These are phyloP conservation scores for Phocides pigmalion DNA, from an alignment of 1,140 invertebrate genomes.

Conservation along the genomic window DNA sequence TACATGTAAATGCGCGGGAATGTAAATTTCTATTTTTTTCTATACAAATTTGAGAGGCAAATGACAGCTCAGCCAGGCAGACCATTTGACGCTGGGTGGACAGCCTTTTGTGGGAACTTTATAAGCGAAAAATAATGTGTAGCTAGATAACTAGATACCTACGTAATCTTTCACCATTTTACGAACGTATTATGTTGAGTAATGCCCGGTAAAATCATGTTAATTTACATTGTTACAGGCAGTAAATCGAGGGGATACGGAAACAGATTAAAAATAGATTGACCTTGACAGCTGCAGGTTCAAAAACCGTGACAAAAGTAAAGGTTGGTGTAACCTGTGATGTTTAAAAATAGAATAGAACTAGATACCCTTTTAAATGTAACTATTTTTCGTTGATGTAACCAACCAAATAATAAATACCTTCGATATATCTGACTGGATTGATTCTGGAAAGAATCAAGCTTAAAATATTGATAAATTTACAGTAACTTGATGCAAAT, in stretches of 20 bases:
- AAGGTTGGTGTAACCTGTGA: neutral
- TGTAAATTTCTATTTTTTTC: constrained; percentile 29
- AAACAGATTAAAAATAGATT: neutral
- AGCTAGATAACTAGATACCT: neutral
- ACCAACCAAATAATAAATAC: no score
- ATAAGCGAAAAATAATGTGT: constrained; percentile 1
- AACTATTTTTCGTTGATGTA: no score
- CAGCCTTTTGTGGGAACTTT: neutral
- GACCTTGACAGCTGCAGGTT: constrained; percentile 4
- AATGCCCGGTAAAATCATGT: neutral
- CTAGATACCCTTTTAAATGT: neutral
- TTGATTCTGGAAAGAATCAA: no score
- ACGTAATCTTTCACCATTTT: neutral
- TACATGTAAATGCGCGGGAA: constrained; percentile 28
- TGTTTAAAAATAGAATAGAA: neutral
- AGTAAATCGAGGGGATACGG: neutral
- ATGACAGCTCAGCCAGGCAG: constrained; percentile 17
- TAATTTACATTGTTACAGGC: neutral
- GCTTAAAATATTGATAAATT: no score
- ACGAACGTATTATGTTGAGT: neutral
- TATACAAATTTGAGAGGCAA: constrained; percentile 18
- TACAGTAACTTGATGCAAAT: no score
- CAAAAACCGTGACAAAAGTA: neutral
- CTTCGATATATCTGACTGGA: no score
- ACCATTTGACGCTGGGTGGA: constrained; percentile 4